These are phyloP conservation scores for Tolmerus cingulatus DNA, from an alignment of 2,888 invertebrate species.

Conservation along the genomic window DNA sequence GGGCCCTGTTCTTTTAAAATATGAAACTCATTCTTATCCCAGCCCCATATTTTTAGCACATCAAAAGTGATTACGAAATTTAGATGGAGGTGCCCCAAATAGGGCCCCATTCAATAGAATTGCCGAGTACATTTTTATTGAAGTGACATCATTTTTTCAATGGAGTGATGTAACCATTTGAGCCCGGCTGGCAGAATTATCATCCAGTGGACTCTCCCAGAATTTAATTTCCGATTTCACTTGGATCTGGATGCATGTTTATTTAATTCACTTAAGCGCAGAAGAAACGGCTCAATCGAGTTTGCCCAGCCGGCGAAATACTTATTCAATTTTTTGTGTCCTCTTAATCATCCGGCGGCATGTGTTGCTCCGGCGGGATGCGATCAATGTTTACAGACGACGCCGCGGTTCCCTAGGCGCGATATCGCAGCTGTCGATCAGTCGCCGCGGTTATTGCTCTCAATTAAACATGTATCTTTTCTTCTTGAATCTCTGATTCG, in stretches of 20 bases:
- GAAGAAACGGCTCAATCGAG: background rate
- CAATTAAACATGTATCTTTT: background rate
- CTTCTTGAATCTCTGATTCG: background rate
- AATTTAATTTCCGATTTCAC: slow-evolving; percentile 9
- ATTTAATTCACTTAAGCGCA: background rate
- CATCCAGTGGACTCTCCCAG: background rate
- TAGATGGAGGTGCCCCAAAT: background rate
- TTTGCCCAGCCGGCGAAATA: background rate
- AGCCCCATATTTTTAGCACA: too few relatives aligned
- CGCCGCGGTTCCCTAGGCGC: background rate
- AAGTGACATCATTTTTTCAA: background rate
- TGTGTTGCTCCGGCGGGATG: background rate
- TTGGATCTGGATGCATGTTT: background rate
- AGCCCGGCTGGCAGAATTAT: background rate
- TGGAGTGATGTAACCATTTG: background rate
- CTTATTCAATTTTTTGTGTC: background rate
- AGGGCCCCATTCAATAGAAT: background rate
- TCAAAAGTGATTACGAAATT: background rate
- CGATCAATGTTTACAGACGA: background rate
- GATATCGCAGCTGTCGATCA: background rate
- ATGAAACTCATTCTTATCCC: background rate
- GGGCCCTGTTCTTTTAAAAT: background rate
- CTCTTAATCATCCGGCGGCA: background rate
- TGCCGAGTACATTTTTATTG: background rate
- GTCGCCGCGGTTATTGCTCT: background rate